Evolutionary conservation across 2,797 vertebrate genomes (phyloP).

Genomic region (Chrysocyon brachyurus): DNA sequence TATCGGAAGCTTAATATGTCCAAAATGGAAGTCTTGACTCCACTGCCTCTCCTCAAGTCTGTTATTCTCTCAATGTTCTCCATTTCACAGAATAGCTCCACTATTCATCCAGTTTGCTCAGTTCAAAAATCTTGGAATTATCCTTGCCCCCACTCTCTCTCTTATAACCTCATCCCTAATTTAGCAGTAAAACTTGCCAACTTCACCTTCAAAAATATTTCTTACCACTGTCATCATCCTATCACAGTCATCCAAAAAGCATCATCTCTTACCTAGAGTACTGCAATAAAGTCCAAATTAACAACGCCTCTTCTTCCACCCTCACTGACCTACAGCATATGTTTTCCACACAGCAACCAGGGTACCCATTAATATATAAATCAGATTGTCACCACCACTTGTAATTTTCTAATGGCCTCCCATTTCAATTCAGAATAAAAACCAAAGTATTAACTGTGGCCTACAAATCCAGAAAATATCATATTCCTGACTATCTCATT

Average conservation of each 20-base stretch:
- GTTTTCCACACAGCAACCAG: background rate
- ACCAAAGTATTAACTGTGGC: background rate
- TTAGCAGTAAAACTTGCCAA: background rate
- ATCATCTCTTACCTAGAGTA: background rate
- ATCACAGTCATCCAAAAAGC: background rate
- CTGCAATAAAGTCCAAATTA: background rate
- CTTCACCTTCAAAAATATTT: constrained; percentile 46
- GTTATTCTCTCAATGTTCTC: background rate
- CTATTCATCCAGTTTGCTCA: constrained; percentile 27
- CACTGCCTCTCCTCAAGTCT: background rate
- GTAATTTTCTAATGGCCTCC: background rate
- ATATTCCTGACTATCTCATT: background rate
- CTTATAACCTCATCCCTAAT: background rate
- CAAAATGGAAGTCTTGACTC: background rate
- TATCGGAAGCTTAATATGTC: background rate
- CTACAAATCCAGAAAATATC: constrained; percentile 3
- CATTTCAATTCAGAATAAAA: constrained; percentile 56
- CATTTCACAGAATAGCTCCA: background rate
- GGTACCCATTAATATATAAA: constrained; percentile 14
- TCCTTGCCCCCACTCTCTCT: background rate
- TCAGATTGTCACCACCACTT: background rate
- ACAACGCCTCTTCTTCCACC: background rate
- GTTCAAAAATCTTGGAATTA: constrained; percentile 32
- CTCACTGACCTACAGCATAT: background rate
- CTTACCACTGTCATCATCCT: background rate